Evolutionary conservation across 2,113 vertebrate species (phyloP).

Genomic region (Scolopax mira): DNA sequence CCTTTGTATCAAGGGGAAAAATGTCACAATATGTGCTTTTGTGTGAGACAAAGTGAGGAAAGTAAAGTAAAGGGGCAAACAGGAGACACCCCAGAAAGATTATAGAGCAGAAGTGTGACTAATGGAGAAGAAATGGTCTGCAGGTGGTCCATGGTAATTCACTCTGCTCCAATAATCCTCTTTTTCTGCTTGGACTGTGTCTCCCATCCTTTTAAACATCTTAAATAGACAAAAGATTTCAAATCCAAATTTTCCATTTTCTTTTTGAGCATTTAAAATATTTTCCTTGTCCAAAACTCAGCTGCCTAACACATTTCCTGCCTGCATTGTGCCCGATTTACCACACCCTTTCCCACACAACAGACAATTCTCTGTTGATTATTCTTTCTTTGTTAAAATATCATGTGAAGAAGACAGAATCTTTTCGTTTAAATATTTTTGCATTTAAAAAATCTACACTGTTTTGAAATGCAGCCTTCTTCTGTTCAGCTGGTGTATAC

Average conservation of each 20-base stretch:
- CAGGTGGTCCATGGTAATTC: background rate
- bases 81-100: accelerated
- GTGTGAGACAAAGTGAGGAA: background rate
- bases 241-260: background rate
- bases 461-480: background rate
- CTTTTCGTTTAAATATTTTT: background rate
- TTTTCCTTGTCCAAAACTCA: background rate
- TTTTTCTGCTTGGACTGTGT: background rate
- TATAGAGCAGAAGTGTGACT: background rate
- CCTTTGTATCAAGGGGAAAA: background rate
- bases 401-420: background rate
- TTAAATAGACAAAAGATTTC: background rate
- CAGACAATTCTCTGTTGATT: background rate
- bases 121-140: background rate
- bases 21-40: background rate
- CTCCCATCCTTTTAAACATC: background rate
- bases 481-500: background rate
- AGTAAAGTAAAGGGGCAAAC: background rate
- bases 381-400: background rate
- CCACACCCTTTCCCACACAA: accelerated
- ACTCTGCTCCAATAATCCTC: background rate
- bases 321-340: background rate
- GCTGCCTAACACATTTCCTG: accelerated
- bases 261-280: background rate
- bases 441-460: background rate